Evolutionary conservation across 2,888 invertebrate genomes (phyloP), one percentile per base, ranked within the genome.

Genomic region (Camponotus fellah): DNA sequence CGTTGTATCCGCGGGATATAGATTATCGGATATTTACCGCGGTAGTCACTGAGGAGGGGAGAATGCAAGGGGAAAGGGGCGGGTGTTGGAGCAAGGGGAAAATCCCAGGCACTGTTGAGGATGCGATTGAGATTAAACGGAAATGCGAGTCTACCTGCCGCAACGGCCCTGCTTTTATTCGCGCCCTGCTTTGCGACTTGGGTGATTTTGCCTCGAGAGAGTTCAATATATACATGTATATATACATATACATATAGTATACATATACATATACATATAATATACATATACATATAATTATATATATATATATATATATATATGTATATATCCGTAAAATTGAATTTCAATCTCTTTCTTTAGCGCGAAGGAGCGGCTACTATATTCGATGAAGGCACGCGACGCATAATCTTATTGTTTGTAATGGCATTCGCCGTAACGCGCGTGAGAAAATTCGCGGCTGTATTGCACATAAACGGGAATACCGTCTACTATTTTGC

Each of bases 1-100:
- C 79, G 79, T 79, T 79, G 79, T 79, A 79, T 79, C 79, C 79
- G 58, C 79, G 79, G 79, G 79, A 79, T 79, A 79, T 80, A 80
- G 79, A 80, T 80, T 80, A 80, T 80, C 72, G 79, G 79, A 80
- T 80, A 80, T 80, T 71, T 80, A 80, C 79, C 71, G 72, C 72
- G 79, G 26, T 21, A 37, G 60, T 46, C 79, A 12, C 60, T 72
- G 37, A 8, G n/a, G 17, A 17, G 43, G 58, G 66, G 43, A 14
- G 46, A 32, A 43, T 17, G 77, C 32, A 34, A n/a, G 79, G 17
- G 17, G n/a, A 34, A 37, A 14, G 40, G n/a, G 21, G 2, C 8
- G 26, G 37, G 12, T 12, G 46, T 12, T 12, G 17, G 60, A 34
- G 34, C 58, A 21, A 43, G 46, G 9, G 37, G 21, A 26, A 46